Base-by-base conservation (phyloP, 2,888 invertebrate genomes). In the Rotaria socialis region DNA sequence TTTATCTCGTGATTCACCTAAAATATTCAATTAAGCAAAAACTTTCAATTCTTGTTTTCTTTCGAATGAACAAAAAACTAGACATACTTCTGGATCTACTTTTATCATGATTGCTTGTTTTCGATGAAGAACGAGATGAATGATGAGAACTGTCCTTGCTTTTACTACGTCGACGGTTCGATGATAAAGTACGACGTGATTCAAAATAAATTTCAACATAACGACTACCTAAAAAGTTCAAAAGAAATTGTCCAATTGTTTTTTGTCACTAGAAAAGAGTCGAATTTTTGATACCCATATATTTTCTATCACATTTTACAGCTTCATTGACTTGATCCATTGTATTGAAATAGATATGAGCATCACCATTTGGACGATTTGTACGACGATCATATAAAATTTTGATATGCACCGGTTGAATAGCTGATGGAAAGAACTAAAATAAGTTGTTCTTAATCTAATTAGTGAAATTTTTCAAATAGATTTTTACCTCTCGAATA, bases 311-410 rank as follows among this genome's bases (percentile, higher is more conserved):
- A 80, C 6, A 80, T 80, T 80, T 80, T n/a, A 80, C 8, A 24
- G 80, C 80, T 80, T 80, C 80, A n/a, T 80, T 22, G 8, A 47
- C 80, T 24, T 80, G 10, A 19, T 47, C n/a, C 4, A 47, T 11
- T 10, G 80, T 24, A 80, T 3, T n/a, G 24, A 80, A 80, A 47
- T 80, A 43, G 2, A n/a, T 7, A 47, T 47, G 41, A 2, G 24
- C 80, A 80, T 80, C n/a, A 47, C 80, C 80, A n/a, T 80, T 80
- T 11, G 80, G 80, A n/a, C 80, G 80, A 41, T 80, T 80, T 19
- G 35, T 80, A 47, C 47, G 47, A 47, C 80, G 80, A 47, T 80
- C 80, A 4, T 47, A 22, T 0, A 80, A 11, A 14, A 80, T 80
- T 47, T 80, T 47, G 47, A 80, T 5, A 41, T 24, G 24, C 0